phyloP scores from a whole-genome alignment of 2,888 invertebrate genomes.

The Keiferia lycopersicella region DNA sequence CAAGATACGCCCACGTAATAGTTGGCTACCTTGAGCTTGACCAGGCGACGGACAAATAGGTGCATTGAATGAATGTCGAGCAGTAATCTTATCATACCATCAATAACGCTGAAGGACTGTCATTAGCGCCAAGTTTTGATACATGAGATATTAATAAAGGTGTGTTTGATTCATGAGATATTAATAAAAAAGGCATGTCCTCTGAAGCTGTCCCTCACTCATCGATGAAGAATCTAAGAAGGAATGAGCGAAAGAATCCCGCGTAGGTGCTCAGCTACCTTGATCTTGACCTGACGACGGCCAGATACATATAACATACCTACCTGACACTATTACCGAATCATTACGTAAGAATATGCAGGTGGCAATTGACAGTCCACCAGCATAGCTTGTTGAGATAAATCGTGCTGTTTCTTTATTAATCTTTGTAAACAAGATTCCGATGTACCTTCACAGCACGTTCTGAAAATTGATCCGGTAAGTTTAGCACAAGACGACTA shows the following conservation, averaged over 20 bases:
- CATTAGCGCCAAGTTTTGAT: slow-evolving; percentile 4
- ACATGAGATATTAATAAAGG: slow-evolving; percentile 5
- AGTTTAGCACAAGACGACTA: neutral
- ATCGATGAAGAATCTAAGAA: neutral
- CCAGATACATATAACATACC: slow-evolving; percentile 28
- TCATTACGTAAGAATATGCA: slow-evolving; percentile 51
- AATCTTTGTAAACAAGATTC: slow-evolving; percentile 3
- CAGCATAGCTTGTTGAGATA: slow-evolving; percentile 8
- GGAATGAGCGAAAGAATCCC: neutral
- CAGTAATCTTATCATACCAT: slow-evolving; percentile 34
- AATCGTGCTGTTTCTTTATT: neutral
- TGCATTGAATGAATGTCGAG: too few species aligned
- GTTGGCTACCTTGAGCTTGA: slow-evolving; percentile 60
- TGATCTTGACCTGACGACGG: slow-evolving; percentile 35
- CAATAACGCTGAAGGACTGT: neutral
- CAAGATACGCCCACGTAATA: slow-evolving; percentile 28
- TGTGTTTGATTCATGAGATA: slow-evolving; percentile 8
- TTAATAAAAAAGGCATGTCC: neutral
- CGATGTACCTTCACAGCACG: neutral
- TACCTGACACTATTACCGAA: slow-evolving; percentile 41
- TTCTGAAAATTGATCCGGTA: neutral
- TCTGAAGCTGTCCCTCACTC: neutral
- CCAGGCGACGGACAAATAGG: slow-evolving; percentile 34
- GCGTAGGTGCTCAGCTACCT: slow-evolving; percentile 20
- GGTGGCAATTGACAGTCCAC: slow-evolving; percentile 34